Evolutionary conservation across 1,140 invertebrate species (phyloP).

Genomic region (Oppia nitens): DNA sequence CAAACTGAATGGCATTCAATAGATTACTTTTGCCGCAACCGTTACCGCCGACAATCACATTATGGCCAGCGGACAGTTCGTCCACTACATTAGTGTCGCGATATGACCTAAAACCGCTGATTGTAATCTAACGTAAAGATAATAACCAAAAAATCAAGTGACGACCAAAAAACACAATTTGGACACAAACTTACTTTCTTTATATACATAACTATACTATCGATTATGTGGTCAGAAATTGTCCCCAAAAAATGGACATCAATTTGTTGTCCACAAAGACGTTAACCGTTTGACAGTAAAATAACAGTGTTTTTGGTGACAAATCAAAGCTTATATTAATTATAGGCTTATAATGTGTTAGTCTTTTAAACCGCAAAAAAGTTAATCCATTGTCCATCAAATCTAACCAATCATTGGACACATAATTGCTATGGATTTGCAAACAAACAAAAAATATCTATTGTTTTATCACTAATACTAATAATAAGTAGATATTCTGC

Average conservation of each 20-base stretch:
- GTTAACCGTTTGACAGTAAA: background rate
- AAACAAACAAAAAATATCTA: too few species aligned
- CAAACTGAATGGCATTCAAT: slow-evolving; percentile 99
- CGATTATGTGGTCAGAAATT: background rate
- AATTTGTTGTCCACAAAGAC: background rate
- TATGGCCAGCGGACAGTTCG: slow-evolving; percentile 89
- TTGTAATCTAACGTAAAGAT: slow-evolving; percentile 58
- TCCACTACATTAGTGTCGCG: slow-evolving; percentile 94
- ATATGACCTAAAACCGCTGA: slow-evolving; percentile 98
- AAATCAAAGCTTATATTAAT: background rate
- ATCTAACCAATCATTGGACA: too few species aligned
- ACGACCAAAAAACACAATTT: background rate
- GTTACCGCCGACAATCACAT: slow-evolving; percentile 89
- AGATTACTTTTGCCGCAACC: slow-evolving; percentile 99
- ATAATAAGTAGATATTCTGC: too few species aligned
- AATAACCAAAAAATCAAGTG: background rate
- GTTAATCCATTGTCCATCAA: too few species aligned
- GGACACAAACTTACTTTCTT: background rate
- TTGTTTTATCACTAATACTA: too few species aligned
- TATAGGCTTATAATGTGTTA: background rate
- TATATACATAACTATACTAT: background rate
- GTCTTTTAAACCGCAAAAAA: too few species aligned
- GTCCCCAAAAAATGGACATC: background rate
- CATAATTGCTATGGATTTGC: too few species aligned
- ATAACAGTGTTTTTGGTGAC: background rate